phyloP scores from a whole-genome alignment of 2,888 invertebrate species.

The Rhaphigaster nebulosa region DNA sequence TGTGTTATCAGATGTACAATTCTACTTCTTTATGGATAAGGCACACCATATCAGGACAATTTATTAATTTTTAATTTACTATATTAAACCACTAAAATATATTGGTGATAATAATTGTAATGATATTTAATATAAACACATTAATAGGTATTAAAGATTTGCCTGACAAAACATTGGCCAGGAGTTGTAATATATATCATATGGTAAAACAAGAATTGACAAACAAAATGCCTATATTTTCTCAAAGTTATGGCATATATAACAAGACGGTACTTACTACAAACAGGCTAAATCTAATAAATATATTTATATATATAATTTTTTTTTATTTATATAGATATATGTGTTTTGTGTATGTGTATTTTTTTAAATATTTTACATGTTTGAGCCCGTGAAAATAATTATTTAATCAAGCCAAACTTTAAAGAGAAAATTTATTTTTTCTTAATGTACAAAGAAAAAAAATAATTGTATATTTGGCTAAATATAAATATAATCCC shows the following conservation, averaged over 20 bases:
- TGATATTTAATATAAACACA: conserved; percentile 53
- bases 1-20: conserved; percentile 61
- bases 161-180: conserved; percentile 50
- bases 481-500: conserved; percentile 55
- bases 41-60: conserved; percentile 66
- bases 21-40: conserved; percentile 65
- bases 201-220: conserved; percentile 63
- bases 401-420: conserved; percentile 57
- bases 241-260: conserved; percentile 59
- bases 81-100: conserved; percentile 62
- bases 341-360: conserved; percentile 61
- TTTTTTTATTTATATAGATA: conserved; percentile 58
- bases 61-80: conserved; percentile 57
- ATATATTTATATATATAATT: conserved; percentile 57
- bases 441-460: conserved; percentile 32
- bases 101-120: conserved; percentile 55
- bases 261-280: conserved; percentile 61
- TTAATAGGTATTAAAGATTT: conserved; percentile 55
- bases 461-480: conserved; percentile 53
- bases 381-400: conserved; percentile 61
- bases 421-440: conserved; percentile 39
- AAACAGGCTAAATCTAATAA: conserved; percentile 62
- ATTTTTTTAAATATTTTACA: conserved; percentile 49
- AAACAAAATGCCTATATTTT: conserved; percentile 61
- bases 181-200: conserved; percentile 51